Evolutionary conservation across 1,140 invertebrate species (phyloP), one percentile per base, ranked within the genome.

Genomic region (Cydia fagiglandana): DNA sequence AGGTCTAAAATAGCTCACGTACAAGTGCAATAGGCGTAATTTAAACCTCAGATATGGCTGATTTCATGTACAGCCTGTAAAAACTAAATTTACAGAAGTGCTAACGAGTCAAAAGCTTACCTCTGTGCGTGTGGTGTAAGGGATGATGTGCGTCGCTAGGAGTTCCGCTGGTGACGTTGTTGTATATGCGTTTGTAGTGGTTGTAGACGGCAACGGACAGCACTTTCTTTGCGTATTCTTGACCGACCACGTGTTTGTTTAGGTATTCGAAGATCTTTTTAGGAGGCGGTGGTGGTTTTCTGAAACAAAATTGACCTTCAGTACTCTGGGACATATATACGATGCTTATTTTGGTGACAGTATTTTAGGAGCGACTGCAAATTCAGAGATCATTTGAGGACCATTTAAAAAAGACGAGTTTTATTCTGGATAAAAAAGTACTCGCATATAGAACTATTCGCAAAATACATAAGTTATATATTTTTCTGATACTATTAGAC

Each of bases 201-300:
- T 99, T 99, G 93, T 99, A 99, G 1, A 99, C 98, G 34, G 99
- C 99, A 5, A 99, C 99, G 38, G 98, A 97, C 10, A 99, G 93
- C n/a, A 99, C 98, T 94, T 99, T 99, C 91, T 99, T 99, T 0
- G 99, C 99, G 92, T 97, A 95, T 80, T 99, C 97, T 94, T 99
- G 99, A 0, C 99, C 99, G n/a, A 99, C 96, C 17, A 99, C 98
- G 93, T 98, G 98, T 86, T 96, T 97, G 91, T 99, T 97, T 45
- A 99, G 93, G 93, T 98, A 99, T 84, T 98, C 97, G 93, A 96
- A 98, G 78, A 99, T 99, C 95, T 99, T 99, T 93, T 98, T 98
- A 0, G 98, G 98, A 12, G 97, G 97, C 0, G 98, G 98, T 17
- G 98, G 98, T 17, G 97, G 97, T 90, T 97, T 97, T 83, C 95